Conservation (phyloP, 2,888 invertebrate genomes). For the Drosophila parthenogenetica region DNA sequence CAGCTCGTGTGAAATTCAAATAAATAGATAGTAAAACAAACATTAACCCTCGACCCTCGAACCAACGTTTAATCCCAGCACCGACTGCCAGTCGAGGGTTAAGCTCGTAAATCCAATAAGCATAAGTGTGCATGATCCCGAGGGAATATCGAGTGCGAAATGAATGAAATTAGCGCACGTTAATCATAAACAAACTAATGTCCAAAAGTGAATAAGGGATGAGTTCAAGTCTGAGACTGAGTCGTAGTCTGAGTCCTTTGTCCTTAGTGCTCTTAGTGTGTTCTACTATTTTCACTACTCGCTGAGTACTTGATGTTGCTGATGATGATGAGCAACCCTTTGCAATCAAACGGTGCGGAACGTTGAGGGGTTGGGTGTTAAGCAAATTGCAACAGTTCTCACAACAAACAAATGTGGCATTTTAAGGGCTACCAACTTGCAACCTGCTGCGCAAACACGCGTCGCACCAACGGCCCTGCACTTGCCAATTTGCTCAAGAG, state of each 20-base stretch:
- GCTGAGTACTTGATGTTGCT: constrained; percentile 14
- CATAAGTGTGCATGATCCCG: constrained; percentile 69
- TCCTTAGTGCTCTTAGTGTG: neutral
- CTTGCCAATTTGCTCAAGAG: constrained; percentile 77
- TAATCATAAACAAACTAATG: constrained; percentile 78
- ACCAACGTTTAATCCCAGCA: neutral
- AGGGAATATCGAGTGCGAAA: constrained; percentile 69
- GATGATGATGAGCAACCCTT: constrained; percentile 55
- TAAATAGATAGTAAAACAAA: constrained; percentile 47
- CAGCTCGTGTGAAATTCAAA: constrained; percentile 65
- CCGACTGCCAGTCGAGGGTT: neutral
- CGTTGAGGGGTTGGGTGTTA: constrained; percentile 2
- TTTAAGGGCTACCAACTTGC: constrained; percentile 15
- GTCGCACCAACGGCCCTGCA: constrained; percentile 52
- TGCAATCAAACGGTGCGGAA: constrained; percentile 34
- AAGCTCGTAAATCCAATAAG: constrained; percentile 70
- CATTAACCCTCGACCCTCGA: constrained; percentile 6
- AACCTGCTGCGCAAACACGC: constrained; percentile 75
- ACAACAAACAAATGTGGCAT: constrained; percentile 37
- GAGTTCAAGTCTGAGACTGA: neutral
- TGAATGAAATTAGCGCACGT: constrained; percentile 80
- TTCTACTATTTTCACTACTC: too few species aligned
- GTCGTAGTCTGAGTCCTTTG: constrained; percentile 1
- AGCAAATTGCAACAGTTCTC: constrained; percentile 77
- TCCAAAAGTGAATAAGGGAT: constrained; percentile 8